Evolutionary conservation across 2,888 invertebrate genomes (phyloP), one percentile per base, ranked within the genome.

Genomic region (Lycocerus yunnanus): DNA sequence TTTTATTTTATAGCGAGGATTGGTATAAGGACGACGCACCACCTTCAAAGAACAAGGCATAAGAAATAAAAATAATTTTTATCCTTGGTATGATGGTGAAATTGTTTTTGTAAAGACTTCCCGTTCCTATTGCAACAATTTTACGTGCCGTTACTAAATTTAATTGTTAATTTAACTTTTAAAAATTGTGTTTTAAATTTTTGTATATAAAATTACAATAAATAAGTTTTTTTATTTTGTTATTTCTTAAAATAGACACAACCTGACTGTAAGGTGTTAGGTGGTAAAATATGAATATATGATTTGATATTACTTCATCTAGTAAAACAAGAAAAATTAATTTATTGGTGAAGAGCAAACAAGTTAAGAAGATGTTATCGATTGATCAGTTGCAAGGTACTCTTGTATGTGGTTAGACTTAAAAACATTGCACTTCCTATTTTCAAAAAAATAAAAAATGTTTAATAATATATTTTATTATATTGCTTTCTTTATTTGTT

Each of bases 11-110:
- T 88, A 91, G 94, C 84, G 95, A 95, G 91, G 94, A 96, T 85
- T 96, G 95, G 95, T 96, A 95, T 91, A 95, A 95, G 88, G 95
- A 95, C 78, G 94, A 92, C 65, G 88, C 90, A 70, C 87, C 89
- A 43, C 84, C 80, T 68, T 83, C 77, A 16, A 82, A 85, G 79
- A 79, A 43, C 8, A 43, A 79, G 58, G 70, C 73, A 24, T 79
- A 83, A 58, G 10, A 68, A 68, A 13, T 68, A 13, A 24, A 43
- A 43, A 61, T 72, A 15, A 18, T 18, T 16, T 43, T 66, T 68
- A 72, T 58, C 67, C 67, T 72, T 72, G 67, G 61, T 21, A 15
- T 72, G 68, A 67, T 60, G 67, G 27, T 60, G 61, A 60, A 58
- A 58, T 63, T 61, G 27, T 63, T 66, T 71, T 59, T 18, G 13